Conservation (phyloP, 2,888 invertebrate species). For the Craniophora ligustri region DNA sequence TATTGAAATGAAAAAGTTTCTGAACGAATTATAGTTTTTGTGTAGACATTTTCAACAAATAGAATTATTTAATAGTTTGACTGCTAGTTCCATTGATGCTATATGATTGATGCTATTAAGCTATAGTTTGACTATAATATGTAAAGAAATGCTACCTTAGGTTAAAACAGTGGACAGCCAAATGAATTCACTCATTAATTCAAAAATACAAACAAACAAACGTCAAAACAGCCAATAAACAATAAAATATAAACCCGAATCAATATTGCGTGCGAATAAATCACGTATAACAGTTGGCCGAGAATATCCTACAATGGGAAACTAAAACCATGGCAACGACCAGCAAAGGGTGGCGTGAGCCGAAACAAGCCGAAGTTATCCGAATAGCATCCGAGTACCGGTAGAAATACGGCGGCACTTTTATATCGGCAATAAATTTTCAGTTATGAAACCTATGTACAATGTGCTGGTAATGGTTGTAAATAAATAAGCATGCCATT, state of each 20-base stretch:
- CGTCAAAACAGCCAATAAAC: not conserved
- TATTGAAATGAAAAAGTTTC: no score
- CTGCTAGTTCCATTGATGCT: no score
- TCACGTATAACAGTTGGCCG: conserved; percentile 55
- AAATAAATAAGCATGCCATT: conserved; percentile 43
- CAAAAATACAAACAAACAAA: not conserved
- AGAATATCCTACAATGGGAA: conserved; percentile 46
- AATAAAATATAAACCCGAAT: conserved; percentile 10
- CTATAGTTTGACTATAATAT: no score
- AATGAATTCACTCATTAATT: not conserved
- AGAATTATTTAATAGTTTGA: no score
- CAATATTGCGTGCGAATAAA: conserved; percentile 57
- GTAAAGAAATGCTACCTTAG: no score
- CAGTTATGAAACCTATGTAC: conserved; percentile 49
- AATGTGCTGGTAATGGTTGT: conserved; percentile 49
- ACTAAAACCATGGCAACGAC: conserved; percentile 53
- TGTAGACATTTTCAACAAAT: no score
- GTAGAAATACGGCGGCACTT: conserved; percentile 36
- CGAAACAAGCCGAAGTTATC: conserved; percentile 18
- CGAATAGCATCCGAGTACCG: conserved; percentile 18
- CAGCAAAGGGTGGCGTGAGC: conserved; percentile 34
- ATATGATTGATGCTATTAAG: no score
- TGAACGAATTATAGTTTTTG: no score
- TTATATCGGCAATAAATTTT: conserved; percentile 52
- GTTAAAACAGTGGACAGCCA: no score